These are phyloP conservation scores for Tetranychus cinnabarinus DNA, from an alignment of 1,140 invertebrate genomes.

Conservation along the genomic window DNA sequence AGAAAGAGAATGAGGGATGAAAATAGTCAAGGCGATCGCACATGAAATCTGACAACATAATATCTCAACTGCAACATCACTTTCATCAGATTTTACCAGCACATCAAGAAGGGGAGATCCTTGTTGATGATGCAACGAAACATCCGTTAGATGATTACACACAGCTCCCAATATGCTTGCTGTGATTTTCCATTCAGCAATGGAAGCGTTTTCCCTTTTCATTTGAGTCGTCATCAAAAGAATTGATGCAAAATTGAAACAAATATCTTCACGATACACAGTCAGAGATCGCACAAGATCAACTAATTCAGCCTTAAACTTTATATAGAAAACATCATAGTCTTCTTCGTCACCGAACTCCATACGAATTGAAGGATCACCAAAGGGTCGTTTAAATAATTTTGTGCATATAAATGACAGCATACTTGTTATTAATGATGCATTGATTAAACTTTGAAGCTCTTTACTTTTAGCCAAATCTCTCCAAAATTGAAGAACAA, in stretches of 20 bases:
- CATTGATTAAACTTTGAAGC: background rate
- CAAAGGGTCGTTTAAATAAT: background rate
- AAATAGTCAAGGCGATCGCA: constrained; percentile 72
- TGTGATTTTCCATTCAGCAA: background rate
- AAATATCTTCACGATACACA: background rate
- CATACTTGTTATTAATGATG: background rate
- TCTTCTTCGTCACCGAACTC: constrained; percentile 81
- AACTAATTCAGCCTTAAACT: constrained; percentile 37
- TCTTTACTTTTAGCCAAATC: background rate
- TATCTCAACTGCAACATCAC: constrained; percentile 20
- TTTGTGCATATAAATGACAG: background rate
- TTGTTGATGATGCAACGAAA: no score
- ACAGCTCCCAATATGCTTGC: background rate
- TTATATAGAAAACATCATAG: constrained; percentile 52
- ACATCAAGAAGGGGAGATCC: background rate
- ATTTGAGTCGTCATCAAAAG: background rate
- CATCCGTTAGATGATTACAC: constrained; percentile 1
- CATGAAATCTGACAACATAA: constrained; percentile 57
- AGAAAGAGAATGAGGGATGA: constrained; percentile 49
- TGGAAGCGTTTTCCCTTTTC: background rate
- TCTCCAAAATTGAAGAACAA: background rate
- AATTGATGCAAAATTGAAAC: constrained; percentile 1
- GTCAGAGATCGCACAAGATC: constrained; percentile 30
- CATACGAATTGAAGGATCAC: constrained; percentile 19
- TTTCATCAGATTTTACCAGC: background rate